Conservation (phyloP, 2,797 vertebrate species). For the Rachycentron canadum region DNA sequence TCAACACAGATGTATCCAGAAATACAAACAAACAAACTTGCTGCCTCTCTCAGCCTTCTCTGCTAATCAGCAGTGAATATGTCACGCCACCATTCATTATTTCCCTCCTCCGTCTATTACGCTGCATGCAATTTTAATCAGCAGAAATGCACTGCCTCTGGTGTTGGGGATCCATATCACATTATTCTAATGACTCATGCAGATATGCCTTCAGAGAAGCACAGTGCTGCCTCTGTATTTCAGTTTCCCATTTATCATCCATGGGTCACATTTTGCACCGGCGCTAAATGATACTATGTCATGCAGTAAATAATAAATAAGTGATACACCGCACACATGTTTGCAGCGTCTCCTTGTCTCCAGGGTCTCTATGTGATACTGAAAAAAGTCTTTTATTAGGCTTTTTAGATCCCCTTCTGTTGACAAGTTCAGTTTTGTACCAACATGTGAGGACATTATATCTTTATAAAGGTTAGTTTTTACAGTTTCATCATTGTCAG, state of each 20-base stretch:
- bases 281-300: conserved; percentile 39
- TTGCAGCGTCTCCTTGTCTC: no score
- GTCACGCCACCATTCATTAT: conserved; percentile 17
- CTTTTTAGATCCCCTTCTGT: conserved; percentile 1
- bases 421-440: background rate
- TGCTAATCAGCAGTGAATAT: conserved; percentile 40
- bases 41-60: conserved; percentile 19
- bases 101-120: conserved; percentile 44
- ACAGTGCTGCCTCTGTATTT: conserved; percentile 3
- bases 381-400: background rate
- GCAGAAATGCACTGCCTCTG: conserved; percentile 51
- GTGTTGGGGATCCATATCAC: conserved; percentile 58
- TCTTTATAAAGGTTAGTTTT: background rate
- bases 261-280: conserved; percentile 13
- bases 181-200: conserved; percentile 65
- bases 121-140: conserved; percentile 65
- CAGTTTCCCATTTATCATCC: conserved; percentile 44
- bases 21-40: conserved; percentile 45
- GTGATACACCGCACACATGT: conserved; percentile 9
- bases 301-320: conserved; percentile 51
- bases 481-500: no score
- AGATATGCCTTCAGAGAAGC: conserved; percentile 29
- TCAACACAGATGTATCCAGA: conserved; percentile 11
- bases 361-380: no score
- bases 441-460: background rate